These are phyloP conservation scores for Trichopoda pennipes DNA, from an alignment of 2,888 invertebrate species.

Conservation along the genomic window DNA sequence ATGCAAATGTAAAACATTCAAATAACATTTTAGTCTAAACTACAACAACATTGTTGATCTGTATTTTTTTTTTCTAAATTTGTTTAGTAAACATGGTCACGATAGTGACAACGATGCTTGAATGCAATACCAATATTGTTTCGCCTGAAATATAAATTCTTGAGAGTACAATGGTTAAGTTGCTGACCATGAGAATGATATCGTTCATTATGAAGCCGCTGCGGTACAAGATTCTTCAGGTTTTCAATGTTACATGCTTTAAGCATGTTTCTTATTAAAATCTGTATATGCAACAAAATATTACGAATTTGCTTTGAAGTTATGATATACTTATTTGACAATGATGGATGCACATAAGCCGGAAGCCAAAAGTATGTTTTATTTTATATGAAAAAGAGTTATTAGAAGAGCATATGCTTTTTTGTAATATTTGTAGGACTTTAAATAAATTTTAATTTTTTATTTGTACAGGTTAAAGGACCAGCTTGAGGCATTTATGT, in stretches of 20 bases:
- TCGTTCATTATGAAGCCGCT: constrained; percentile 7
- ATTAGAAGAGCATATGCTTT: constrained; percentile 35
- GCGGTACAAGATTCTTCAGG: constrained; percentile 48
- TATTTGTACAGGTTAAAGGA: constrained; percentile 22
- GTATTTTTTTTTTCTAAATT: constrained; percentile 33
- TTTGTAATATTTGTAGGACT: constrained; percentile 18
- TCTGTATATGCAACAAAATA: constrained; percentile 40
- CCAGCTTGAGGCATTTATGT: constrained; percentile 40
- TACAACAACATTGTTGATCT: background rate
- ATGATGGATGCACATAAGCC: constrained; percentile 67
- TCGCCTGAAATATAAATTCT: constrained; percentile 18
- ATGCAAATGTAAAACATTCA: constrained; percentile 63
- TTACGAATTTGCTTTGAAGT: constrained; percentile 48
- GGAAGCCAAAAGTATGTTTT: constrained; percentile 56
- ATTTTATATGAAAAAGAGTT: constrained; percentile 37
- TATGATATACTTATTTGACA: constrained; percentile 67
- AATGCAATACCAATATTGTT: constrained; percentile 22
- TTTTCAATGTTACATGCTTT: constrained; percentile 62
- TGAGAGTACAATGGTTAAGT: background rate
- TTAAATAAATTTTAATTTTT: constrained; percentile 33
- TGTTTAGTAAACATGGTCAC: constrained; percentile 13
- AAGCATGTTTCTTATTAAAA: constrained; percentile 62
- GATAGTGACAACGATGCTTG: background rate
- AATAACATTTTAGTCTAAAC: constrained; percentile 28
- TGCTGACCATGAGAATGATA: constrained; percentile 4